Conservation (phyloP, 2,113 vertebrate species). For the Hydrochoerus hydrochaeris region DNA sequence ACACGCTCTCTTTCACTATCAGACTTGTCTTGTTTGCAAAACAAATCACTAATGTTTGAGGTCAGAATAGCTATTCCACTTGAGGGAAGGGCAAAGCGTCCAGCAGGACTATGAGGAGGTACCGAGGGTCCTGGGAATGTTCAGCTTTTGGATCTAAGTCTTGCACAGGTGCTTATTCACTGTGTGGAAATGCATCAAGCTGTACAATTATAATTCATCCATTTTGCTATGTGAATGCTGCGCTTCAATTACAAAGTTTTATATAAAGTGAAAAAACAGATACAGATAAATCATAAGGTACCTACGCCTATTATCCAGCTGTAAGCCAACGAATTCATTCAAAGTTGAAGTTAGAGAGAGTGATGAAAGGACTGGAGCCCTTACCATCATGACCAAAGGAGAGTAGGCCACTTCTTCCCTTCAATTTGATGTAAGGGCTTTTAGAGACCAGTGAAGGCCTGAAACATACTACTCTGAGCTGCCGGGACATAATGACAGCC, state of each 20-base stretch:
- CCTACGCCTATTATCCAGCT: neutral
- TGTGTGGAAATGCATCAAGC: neutral
- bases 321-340: neutral
- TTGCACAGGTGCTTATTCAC: neutral
- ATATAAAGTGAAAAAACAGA: neutral
- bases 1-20: neutral
- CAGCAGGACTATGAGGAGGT: neutral
- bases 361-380: neutral
- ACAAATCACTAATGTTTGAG: neutral
- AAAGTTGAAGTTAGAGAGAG: constrained; percentile 1
- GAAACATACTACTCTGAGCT: neutral
- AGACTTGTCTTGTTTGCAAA: constrained; percentile 29
- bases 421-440: neutral
- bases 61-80: neutral
- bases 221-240: neutral
- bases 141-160: neutral
- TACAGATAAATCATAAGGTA: neutral
- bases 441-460: neutral
- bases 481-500: neutral
- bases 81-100: neutral
- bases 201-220: neutral
- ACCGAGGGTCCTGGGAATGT: neutral
- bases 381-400: neutral
- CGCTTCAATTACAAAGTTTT: neutral
- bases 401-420: neutral